Conservation (phyloP, 2,113 vertebrate genomes). For the Struthio camelus region DNA sequence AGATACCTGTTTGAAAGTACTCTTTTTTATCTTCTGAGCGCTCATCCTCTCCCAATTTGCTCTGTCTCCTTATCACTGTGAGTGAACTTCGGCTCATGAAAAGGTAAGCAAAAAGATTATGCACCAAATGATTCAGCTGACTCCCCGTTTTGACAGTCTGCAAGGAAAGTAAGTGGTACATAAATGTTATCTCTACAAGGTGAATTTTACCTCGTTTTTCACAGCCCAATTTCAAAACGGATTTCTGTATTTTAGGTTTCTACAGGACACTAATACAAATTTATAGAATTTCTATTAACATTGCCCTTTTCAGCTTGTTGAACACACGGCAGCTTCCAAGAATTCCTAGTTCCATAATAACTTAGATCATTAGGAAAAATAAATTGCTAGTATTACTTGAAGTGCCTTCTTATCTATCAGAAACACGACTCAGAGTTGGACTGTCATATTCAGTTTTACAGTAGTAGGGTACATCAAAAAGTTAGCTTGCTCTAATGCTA, state of each 20-base stretch:
- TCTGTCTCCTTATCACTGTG: neutral
- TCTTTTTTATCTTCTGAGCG: neutral
- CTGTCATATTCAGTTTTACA: neutral
- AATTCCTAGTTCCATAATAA: neutral
- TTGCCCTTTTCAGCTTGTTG: neutral
- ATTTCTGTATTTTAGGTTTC: neutral
- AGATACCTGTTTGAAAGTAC: neutral
- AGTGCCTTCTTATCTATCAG: slow-evolving; percentile 27
- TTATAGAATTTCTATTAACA: neutral
- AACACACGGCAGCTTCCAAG: neutral
- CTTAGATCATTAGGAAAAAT: neutral
- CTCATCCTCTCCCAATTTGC: neutral
- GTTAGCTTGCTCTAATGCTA: slow-evolving; percentile 15
- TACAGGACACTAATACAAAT: neutral
- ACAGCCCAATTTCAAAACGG: neutral
- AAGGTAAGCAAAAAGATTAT: neutral
- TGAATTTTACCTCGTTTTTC: slow-evolving; percentile 1
- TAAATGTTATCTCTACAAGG: neutral
- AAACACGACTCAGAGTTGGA: neutral
- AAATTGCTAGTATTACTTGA: neutral
- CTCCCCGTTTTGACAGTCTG: neutral
- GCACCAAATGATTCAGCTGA: neutral
- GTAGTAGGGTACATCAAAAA: neutral
- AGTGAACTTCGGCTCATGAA: neutral
- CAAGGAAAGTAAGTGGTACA: neutral